Evolutionary conservation across 2,113 vertebrate genomes (phyloP).

Genomic region (Malaclemys terrapin): DNA sequence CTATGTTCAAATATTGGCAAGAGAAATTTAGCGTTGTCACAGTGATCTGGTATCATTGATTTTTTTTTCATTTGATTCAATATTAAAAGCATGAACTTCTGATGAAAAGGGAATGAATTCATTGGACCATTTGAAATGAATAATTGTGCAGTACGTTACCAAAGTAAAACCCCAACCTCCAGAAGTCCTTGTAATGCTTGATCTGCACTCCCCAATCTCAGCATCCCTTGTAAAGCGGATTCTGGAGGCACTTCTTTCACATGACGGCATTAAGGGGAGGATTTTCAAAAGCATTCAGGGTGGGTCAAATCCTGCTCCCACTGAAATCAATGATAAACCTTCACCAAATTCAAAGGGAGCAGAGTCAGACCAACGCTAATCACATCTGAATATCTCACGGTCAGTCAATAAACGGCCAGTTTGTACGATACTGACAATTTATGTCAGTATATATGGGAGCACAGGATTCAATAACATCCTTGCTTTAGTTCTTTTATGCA

Average conservation of each 20-base stretch:
- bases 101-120: conserved; percentile 51
- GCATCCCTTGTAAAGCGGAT: conserved; percentile 2
- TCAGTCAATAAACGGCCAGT: background rate
- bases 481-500: background rate
- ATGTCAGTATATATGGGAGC: background rate
- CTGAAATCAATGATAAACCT: background rate
- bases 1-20: conserved; percentile 58
- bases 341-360: background rate
- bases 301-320: background rate
- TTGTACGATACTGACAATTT: background rate
- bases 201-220: background rate
- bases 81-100: conserved; percentile 48
- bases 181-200: conserved; percentile 3
- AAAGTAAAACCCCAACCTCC: conserved; percentile 30
- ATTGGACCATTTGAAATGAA: conserved; percentile 11
- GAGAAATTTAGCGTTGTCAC: conserved; percentile 33
- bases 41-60: conserved; percentile 41
- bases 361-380: background rate
- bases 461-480: background rate
- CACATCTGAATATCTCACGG: background rate
- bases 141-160: background rate
- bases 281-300: conserved; percentile 30
- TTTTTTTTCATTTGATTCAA: conserved; percentile 60
- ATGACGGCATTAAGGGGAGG: background rate
- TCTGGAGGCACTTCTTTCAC: background rate